A percentile compares a stretch with the other conserved stretches of the same genome.
phyloP scores from a whole-genome alignment of 2,113 vertebrate species.

The Sitta europaea region DNA sequence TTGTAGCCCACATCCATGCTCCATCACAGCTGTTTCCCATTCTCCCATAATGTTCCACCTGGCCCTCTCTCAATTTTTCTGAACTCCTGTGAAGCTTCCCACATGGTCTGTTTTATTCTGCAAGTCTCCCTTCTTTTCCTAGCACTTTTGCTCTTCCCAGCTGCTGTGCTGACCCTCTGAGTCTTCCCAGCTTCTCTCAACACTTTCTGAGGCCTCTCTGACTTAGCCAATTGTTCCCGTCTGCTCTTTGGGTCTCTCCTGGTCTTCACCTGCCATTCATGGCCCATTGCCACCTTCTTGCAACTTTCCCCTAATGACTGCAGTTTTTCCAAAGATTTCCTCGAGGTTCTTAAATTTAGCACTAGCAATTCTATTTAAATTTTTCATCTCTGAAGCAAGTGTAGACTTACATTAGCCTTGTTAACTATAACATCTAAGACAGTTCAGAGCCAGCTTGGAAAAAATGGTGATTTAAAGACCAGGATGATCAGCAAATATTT shows the following conservation, averaged over 20 bases:
- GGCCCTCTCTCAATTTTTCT: slow-evolving; percentile 56
- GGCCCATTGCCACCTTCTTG: slow-evolving; percentile 1
- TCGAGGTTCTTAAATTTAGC: slow-evolving; percentile 7
- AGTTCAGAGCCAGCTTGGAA: background rate
- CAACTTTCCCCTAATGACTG: background rate
- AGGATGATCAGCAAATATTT: background rate
- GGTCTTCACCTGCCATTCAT: slow-evolving; percentile 39
- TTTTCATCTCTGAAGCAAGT: slow-evolving; percentile 28
- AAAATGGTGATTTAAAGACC: background rate
- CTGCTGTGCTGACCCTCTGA: background rate
- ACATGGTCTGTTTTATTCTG: slow-evolving; percentile 42
- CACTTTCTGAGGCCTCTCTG: slow-evolving; percentile 7
- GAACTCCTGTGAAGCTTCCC: slow-evolving; percentile 53
- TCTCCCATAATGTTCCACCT: slow-evolving; percentile 52
- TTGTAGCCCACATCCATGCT: slow-evolving; percentile 25
- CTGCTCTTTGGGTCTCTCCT: slow-evolving; percentile 9
- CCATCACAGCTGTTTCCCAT: slow-evolving; percentile 61
- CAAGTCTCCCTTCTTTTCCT: slow-evolving; percentile 28
- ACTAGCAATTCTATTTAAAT: background rate
- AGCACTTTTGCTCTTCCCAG: slow-evolving; percentile 29
- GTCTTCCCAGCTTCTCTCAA: slow-evolving; percentile 43
- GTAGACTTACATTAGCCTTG: background rate
- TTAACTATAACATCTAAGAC: background rate
- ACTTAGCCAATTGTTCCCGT: slow-evolving; percentile 5
- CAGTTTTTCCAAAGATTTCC: slow-evolving; percentile 20